These are phyloP conservation scores for Paedocypris micromegethes DNA, from an alignment of 2,797 vertebrate genomes.

Conservation along the genomic window DNA sequence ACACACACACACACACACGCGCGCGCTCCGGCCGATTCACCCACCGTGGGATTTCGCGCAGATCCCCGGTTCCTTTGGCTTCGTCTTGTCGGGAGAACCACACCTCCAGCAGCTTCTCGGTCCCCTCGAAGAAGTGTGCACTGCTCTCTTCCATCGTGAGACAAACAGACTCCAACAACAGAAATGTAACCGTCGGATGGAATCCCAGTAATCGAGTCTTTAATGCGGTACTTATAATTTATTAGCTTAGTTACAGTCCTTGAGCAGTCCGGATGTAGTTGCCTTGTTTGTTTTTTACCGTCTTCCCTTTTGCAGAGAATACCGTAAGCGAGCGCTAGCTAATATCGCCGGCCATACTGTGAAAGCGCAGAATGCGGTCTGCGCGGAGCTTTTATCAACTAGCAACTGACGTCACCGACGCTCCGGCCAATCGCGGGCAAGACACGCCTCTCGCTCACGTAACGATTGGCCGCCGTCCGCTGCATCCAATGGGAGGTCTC, in stretches of 20 bases:
- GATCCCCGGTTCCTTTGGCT: constrained; percentile 90
- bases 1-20: too few species aligned
- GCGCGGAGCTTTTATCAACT: constrained; percentile 67
- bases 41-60: constrained; percentile 93
- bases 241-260: constrained; percentile 69
- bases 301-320: constrained; percentile 95
- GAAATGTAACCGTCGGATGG: constrained; percentile 71
- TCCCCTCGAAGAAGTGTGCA: constrained; percentile 99
- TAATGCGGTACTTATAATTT: constrained; percentile 63
- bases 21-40: background rate
- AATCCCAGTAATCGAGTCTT: constrained; percentile 62
- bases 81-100: constrained; percentile 93
- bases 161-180: constrained; percentile 87
- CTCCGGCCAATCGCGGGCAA: constrained; percentile 41
- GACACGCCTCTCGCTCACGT: accelerated
- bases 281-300: constrained; percentile 76
- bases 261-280: constrained; percentile 82
- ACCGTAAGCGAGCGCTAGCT: constrained; percentile 97
- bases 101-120: constrained; percentile 96
- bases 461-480: constrained; percentile 47
- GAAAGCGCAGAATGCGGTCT: constrained; percentile 69
- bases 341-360: constrained; percentile 99
- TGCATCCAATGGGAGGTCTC: constrained; percentile 31
- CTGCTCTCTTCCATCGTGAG: constrained; percentile 92
- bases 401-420: constrained; percentile 30